A percentile compares a stretch with the other conserved stretches of the same genome.
These are phyloP conservation scores for Natator depressus DNA, from an alignment of 2,113 vertebrate genomes.

Conservation along the genomic window DNA sequence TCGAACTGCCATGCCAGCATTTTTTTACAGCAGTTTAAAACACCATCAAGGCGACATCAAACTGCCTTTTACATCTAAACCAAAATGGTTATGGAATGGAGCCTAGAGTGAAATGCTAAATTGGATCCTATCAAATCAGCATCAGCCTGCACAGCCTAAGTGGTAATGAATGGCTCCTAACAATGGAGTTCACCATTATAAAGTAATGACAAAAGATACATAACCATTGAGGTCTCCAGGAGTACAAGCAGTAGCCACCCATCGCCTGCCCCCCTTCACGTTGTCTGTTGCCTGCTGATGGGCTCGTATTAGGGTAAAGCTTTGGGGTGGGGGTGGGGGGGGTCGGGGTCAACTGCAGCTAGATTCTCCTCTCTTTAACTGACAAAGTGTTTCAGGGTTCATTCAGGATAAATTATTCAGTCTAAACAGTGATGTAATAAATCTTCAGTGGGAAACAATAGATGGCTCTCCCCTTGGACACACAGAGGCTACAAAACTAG, in stretches of 20 bases:
- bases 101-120: constrained; percentile 81
- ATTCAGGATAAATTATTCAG: constrained; percentile 71
- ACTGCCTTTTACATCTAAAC: constrained; percentile 76
- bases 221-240: constrained; percentile 28
- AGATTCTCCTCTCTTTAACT: constrained; percentile 23
- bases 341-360: not conserved
- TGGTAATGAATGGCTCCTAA: constrained; percentile 77
- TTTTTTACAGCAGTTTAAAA: constrained; percentile 81
- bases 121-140: constrained; percentile 82
- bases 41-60: constrained; percentile 79
- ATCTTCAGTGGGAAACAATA: constrained; percentile 67
- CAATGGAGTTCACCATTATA: constrained; percentile 49
- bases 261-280: not conserved
- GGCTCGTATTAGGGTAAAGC: constrained; percentile 51
- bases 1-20: constrained; percentile 68
- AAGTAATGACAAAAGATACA: constrained; percentile 63
- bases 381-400: constrained; percentile 28
- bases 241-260: constrained; percentile 31
- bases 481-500: constrained; percentile 30
- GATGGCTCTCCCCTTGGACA: constrained; percentile 47
- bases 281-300: not conserved
- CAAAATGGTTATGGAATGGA: constrained; percentile 79
- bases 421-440: constrained; percentile 28
- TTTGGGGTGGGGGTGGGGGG: not conserved
- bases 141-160: constrained; percentile 72